phyloP scores from a whole-genome alignment of 2,113 vertebrate genomes.

The Pygoscelis antarcticus region DNA sequence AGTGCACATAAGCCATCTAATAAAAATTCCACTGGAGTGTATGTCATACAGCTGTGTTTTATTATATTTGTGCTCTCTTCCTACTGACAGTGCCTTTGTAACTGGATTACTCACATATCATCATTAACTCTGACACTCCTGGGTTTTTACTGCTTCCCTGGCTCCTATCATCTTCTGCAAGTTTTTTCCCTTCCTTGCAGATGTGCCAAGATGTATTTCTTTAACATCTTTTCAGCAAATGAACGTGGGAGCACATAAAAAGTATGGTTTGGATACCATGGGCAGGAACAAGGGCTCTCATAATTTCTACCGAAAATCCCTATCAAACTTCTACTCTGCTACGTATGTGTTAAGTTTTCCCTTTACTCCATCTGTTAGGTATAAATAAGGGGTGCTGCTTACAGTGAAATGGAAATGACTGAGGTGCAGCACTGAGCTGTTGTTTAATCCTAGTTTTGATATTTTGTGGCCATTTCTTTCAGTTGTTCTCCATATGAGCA shows the following conservation, averaged over 20 bases:
- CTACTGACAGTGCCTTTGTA: conserved; percentile 54
- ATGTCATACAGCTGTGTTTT: conserved; percentile 52
- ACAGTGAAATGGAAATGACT: fast-evolving
- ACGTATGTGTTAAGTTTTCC: not conserved
- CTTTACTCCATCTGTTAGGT: not conserved
- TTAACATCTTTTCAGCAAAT: not conserved
- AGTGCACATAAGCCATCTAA: conserved; percentile 44
- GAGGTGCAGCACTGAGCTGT: not conserved
- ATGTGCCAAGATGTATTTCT: not conserved
- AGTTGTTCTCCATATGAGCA: not conserved
- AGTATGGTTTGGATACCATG: not conserved
- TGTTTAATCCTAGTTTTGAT: too few relatives aligned
- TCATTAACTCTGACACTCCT: conserved; percentile 54
- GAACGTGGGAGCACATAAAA: not conserved
- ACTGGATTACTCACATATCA: conserved; percentile 42
- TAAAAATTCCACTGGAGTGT: conserved; percentile 56
- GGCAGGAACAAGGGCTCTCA: not conserved
- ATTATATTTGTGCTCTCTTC: conserved; percentile 53
- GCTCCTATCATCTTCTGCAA: conserved; percentile 6
- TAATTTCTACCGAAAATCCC: not conserved
- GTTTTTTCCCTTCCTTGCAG: conserved; percentile 11
- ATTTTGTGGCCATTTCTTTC: fast-evolving
- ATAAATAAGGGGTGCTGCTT: not conserved
- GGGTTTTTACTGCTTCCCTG: conserved; percentile 43
- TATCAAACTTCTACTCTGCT: not conserved